Percentiles rank a stretch among this genome's conserved stretches.
These are phyloP conservation scores for Sebastolobus alascanus DNA, from an alignment of 2,797 vertebrate genomes.

Conservation along the genomic window DNA sequence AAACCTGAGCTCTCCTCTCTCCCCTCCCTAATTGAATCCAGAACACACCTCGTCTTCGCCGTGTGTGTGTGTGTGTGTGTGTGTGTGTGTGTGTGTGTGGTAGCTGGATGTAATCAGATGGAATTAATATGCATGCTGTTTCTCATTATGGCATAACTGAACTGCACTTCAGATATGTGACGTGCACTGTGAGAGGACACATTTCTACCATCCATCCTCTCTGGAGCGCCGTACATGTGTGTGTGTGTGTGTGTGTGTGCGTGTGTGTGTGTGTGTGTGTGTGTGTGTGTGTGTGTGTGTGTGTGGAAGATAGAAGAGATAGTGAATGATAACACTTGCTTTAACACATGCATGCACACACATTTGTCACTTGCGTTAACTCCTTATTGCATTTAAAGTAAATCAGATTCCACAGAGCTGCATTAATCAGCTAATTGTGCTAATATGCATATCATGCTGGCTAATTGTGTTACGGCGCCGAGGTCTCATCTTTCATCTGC, in stretches of 20 bases:
- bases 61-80: constrained; percentile 31
- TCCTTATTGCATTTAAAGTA: constrained; percentile 47
- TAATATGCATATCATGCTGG: constrained; percentile 50
- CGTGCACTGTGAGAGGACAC: constrained; percentile 51
- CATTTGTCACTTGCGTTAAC: constrained; percentile 35
- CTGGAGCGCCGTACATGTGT: neutral
- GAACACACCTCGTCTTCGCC: constrained; percentile 69
- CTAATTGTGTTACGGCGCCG: constrained; percentile 34
- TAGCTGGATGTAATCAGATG: constrained; percentile 82
- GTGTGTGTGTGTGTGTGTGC: constrained; percentile 17
- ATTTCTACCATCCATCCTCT: constrained; percentile 54
- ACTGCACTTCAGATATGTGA: constrained; percentile 76
- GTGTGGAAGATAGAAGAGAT: constrained; percentile 12
- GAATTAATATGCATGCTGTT: constrained; percentile 85
- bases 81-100: constrained; percentile 34
- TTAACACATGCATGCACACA: constrained; percentile 24
- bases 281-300: constrained; percentile 29
- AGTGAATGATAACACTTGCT: constrained; percentile 28
- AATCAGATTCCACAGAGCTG: constrained; percentile 46
- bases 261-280: constrained; percentile 24
- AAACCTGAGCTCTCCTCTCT: constrained; percentile 57
- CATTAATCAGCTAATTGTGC: constrained; percentile 55
- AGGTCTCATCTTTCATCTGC: constrained; percentile 39
- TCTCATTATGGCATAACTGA: constrained; percentile 83
- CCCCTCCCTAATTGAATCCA: constrained; percentile 73